Conservation (phyloP, 2,113 vertebrate genomes). For the Pogonocichla stellata region DNA sequence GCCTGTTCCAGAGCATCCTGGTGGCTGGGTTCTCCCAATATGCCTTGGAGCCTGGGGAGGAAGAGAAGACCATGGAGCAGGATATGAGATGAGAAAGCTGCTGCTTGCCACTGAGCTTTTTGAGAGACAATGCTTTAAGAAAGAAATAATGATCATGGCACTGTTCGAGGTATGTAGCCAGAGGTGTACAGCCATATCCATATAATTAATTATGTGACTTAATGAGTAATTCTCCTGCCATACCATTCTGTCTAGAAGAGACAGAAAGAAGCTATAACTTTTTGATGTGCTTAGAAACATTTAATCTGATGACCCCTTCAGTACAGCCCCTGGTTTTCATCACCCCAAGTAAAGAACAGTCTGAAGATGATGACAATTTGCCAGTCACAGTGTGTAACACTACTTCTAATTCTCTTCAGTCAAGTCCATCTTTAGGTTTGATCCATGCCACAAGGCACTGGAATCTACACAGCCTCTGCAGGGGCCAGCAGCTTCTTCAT, state of each 20-base stretch:
- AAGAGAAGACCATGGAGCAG: neutral
- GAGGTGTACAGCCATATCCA: neutral
- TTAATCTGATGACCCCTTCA: neutral
- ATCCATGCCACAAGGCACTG: neutral
- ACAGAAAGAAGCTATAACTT: neutral
- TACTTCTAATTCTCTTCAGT: neutral
- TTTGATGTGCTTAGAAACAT: neutral
- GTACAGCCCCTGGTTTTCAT: neutral
- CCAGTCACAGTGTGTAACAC: neutral
- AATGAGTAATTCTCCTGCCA: neutral
- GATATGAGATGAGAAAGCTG: neutral
- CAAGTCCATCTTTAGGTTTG: neutral
- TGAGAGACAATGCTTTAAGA: neutral
- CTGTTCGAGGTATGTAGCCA: neutral
- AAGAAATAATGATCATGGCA: neutral
- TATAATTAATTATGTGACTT: neutral
- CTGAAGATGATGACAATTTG: neutral
- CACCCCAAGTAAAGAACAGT: neutral
- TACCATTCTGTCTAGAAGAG: neutral
- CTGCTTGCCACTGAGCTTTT: neutral
- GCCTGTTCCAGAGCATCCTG: neutral
- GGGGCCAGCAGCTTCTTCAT: rapidly evolving
- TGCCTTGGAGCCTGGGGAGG: neutral
- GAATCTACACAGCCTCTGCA: neutral
- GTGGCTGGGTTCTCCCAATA: neutral